A percentile compares a stretch with the other conserved stretches of the same genome.
Evolutionary conservation across 92 coral and sea anemone species (phyloP).

Genomic region (Plumapathes pennacea): DNA sequence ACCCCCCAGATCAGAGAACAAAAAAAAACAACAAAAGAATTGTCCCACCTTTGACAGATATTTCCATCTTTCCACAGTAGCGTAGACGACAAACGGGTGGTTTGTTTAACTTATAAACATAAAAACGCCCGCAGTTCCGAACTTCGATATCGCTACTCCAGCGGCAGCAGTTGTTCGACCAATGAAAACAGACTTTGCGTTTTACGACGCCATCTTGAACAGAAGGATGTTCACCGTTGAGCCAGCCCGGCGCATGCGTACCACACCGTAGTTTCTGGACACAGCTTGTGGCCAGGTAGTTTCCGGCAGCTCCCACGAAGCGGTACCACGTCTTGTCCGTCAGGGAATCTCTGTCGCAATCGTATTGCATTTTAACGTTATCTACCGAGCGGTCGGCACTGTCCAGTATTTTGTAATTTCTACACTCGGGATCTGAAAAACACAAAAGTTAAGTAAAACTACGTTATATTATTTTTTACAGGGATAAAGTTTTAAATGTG

Average conservation of each 20-base stretch:
- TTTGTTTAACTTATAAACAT: conserved; percentile 21
- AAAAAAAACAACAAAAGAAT: too few relatives aligned
- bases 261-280: conserved; percentile 21
- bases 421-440: conserved; percentile 16
- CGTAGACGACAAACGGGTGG: conserved; percentile 18
- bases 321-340: conserved; percentile 32
- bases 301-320: conserved; percentile 38
- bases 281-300: conserved; percentile 16
- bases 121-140: conserved; percentile 18
- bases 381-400: conserved; percentile 8
- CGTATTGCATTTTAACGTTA: not conserved
- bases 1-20: too few relatives aligned
- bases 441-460: too few relatives aligned
- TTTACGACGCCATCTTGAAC: conserved; percentile 23
- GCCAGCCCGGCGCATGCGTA: conserved; percentile 43
- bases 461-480: too few relatives aligned
- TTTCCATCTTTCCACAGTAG: conserved; percentile 14
- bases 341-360: conserved; percentile 12
- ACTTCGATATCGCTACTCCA: conserved; percentile 20
- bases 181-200: conserved; percentile 23
- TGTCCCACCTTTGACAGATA: too few relatives aligned
- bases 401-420: conserved; percentile 1
- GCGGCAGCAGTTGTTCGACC: conserved; percentile 1
- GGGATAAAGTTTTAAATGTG: too few relatives aligned
- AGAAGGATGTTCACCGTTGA: conserved; percentile 8